phyloP scores from a whole-genome alignment of 2,797 vertebrate genomes.

The Serranus cabrilla region DNA sequence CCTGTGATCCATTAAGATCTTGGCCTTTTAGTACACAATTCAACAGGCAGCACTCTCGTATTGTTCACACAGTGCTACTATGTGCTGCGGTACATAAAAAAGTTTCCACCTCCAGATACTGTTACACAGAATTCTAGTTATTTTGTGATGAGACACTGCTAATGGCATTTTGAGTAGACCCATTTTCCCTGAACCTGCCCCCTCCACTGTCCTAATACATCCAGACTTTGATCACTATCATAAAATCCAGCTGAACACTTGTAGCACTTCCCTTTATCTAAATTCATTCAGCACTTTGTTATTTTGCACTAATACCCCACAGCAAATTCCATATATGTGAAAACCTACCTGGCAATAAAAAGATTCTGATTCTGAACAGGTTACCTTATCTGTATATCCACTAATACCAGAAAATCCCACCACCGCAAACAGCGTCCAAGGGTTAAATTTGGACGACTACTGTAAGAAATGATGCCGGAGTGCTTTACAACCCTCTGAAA shows the following conservation, averaged over 20 bases:
- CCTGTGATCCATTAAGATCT: slow-evolving; percentile 53
- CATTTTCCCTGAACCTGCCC: background rate
- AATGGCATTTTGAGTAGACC: slow-evolving; percentile 15
- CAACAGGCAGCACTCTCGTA: slow-evolving; percentile 42
- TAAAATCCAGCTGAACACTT: too few species aligned
- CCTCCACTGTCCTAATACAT: background rate
- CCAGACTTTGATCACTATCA: background rate
- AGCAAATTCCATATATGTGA: too few species aligned
- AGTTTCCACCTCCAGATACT: background rate
- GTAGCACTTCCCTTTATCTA: too few species aligned
- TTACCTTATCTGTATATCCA: background rate
- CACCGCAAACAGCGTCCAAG: background rate
- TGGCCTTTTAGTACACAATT: slow-evolving; percentile 29
- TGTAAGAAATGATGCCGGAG: slow-evolving; percentile 9
- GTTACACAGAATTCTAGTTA: slow-evolving; percentile 11
- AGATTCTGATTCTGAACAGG: too few species aligned
- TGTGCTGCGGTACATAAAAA: background rate
- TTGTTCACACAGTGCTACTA: slow-evolving; percentile 16
- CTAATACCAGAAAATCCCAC: background rate
- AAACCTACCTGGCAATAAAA: too few species aligned
- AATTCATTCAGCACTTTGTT: too few species aligned
- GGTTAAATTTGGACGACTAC: background rate
- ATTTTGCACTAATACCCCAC: too few species aligned
- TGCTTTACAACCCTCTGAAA: background rate
- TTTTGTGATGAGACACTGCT: slow-evolving; percentile 4